Percentiles rank a stretch among this genome's conserved stretches.
phyloP scores from a whole-genome alignment of 2,888 invertebrate genomes.

The Himalopsyche tibetana region DNA sequence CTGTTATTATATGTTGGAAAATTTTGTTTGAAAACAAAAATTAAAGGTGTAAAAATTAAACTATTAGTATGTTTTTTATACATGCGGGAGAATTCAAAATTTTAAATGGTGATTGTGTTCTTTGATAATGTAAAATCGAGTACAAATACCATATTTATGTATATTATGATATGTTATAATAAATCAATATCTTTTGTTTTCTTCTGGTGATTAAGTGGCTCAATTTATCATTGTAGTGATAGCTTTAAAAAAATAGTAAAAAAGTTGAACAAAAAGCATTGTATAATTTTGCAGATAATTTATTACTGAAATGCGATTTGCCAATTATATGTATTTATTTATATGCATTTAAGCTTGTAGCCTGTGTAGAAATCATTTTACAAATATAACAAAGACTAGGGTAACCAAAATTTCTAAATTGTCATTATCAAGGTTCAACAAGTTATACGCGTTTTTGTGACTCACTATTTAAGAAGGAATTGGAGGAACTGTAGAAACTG shows the following conservation, averaged over 20 bases:
- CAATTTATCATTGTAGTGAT: no score
- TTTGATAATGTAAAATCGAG: no score
- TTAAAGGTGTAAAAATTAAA: background rate
- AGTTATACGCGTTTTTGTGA: no score
- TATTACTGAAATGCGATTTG: no score
- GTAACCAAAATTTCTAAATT: background rate
- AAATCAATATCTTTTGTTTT: no score
- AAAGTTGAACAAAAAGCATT: background rate
- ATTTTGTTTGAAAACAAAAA: background rate
- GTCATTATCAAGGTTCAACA: background rate
- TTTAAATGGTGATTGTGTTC: background rate
- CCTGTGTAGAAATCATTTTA: slow-evolving; percentile 22
- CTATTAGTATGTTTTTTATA: background rate
- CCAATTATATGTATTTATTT: no score
- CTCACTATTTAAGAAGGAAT: no score
- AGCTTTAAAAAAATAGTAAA: background rate
- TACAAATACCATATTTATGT: no score
- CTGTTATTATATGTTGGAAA: slow-evolving; percentile 2
- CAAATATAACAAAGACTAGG: slow-evolving; percentile 6
- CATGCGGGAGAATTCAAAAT: background rate
- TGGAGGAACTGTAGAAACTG: no score
- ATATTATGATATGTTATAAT: no score
- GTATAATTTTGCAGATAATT: background rate
- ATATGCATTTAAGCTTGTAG: background rate
- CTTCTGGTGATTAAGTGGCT: no score